Conservation (phyloP, 2,797 vertebrate species). For the Merluccius polli region DNA sequence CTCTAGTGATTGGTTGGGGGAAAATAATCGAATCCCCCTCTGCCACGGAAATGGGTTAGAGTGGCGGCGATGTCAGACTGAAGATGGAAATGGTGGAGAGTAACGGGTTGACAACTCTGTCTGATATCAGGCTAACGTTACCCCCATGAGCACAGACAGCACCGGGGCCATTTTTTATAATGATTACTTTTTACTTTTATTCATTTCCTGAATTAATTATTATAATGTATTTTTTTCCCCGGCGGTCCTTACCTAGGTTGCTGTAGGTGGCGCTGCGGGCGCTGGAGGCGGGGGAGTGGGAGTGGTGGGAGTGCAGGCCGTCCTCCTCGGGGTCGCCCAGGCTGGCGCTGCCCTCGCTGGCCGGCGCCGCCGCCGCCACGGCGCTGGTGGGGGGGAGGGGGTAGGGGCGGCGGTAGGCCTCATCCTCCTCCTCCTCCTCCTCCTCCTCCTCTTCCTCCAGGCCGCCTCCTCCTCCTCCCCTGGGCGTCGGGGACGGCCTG, state of each 20-base stretch:
- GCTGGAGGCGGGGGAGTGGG: constrained; percentile 76
- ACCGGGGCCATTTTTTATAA: too few species aligned
- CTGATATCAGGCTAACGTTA: too few species aligned
- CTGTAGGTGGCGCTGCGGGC: constrained; percentile 91
- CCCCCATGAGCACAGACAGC: too few species aligned
- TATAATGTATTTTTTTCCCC: neutral
- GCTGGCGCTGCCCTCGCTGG: constrained; percentile 58
- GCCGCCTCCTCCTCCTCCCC: neutral
- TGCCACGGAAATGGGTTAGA: too few species aligned
- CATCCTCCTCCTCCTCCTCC: constrained; percentile 11
- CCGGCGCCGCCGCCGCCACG: constrained; percentile 46
- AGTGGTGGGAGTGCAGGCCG: constrained; percentile 56
- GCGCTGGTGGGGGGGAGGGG: neutral
- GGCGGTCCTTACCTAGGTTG: constrained; percentile 83
- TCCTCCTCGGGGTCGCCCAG: constrained; percentile 75
- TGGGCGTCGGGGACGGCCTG: constrained; percentile 57
- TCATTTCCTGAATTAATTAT: too few species aligned
- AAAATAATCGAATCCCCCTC: too few species aligned
- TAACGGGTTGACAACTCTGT: too few species aligned
- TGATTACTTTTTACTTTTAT: too few species aligned
- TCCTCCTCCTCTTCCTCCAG: constrained; percentile 52
- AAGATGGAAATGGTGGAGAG: too few species aligned
- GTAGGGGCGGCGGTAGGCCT: constrained; percentile 6
- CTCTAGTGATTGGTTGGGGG: too few species aligned
- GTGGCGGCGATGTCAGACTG: too few species aligned